Evolutionary conservation across 1,140 invertebrate species (phyloP).

Genomic region (Heliconius congener): DNA sequence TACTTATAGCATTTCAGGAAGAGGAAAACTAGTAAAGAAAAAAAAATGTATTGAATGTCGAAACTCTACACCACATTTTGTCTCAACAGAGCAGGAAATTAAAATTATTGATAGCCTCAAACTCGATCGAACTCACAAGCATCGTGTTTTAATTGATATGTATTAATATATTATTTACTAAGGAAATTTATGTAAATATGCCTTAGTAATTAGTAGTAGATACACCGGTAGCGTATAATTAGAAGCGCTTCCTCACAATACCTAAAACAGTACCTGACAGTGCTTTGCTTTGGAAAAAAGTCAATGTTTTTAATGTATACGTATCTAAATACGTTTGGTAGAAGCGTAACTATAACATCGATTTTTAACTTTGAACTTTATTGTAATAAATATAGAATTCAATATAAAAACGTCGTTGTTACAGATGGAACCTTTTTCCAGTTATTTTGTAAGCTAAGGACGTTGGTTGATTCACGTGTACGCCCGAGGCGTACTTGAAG

Average conservation of each 20-base stretch:
- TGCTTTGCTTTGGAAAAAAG: constrained; percentile 39
- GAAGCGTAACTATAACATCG: background rate
- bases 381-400: background rate
- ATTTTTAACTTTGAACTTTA: background rate
- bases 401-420: background rate
- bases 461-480: constrained; percentile 40
- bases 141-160: no score
- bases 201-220: background rate
- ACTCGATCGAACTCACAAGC: no score
- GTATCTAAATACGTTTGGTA: background rate
- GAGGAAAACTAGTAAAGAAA: no score
- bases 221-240: constrained; percentile 36
- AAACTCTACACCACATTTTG: no score
- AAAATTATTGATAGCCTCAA: no score
- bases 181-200: background rate
- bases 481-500: constrained; percentile 48
- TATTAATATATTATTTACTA: background rate
- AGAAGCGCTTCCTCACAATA: constrained; percentile 39
- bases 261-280: constrained; percentile 44
- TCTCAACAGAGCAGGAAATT: no score
- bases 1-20: no score
- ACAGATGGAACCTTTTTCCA: background rate
- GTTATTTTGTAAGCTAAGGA: constrained; percentile 17
- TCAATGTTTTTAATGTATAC: constrained; percentile 43
- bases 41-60: no score